Evolutionary conservation across 2,888 invertebrate genomes (phyloP), one percentile per base, ranked within the genome.

Genomic region (Caenorhabditis parvicauda): DNA sequence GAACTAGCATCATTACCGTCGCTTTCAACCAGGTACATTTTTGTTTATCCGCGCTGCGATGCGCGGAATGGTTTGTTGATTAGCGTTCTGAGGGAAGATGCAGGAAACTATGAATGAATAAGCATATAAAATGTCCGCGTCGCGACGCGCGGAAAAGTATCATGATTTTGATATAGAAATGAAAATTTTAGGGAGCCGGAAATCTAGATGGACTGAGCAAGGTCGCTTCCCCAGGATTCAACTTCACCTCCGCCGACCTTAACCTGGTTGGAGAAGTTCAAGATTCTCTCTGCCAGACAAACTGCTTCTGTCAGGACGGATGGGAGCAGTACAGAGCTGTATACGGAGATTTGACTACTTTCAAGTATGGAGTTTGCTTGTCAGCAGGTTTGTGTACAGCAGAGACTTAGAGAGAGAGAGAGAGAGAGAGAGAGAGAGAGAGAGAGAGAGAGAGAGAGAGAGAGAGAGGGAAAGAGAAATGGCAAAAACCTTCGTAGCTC

Each of bases 241-340:
- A 29, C 25, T 59, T 56, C 53, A 21, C 55, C 6, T 56, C 44
- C 28, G 52, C 47, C 4, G 64, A 64, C 22, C 22, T 22, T 9
- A 54, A 60, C 35, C 4, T 29, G 4, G 42, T 59, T 25, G 59
- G 59, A 50, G 64, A 64, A 24, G 46, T 64, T 35, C 64, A 64
- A 39, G 39, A 37, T 32, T 53, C 54, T 2, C 43, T 64, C 6
- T n/a, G 55, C 21, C 64, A 64, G 28, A 57, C 47, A 27, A 63
- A 63, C 32, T 63, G 63, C 43, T 63, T 52, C 49, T 63, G 63
- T 24, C 63, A 59, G 19, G 52, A 48, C 32, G 38, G 38, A 14
- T 63, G 63, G 59, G 41, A 29, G 3, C 63, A 59, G 39, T 63
- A 52, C 35, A 38, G 47, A 6, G 32, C 32, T 24, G 35, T 24